Base-by-base conservation (phyloP, 2,797 vertebrate genomes). In the Margarornis squamiger region DNA sequence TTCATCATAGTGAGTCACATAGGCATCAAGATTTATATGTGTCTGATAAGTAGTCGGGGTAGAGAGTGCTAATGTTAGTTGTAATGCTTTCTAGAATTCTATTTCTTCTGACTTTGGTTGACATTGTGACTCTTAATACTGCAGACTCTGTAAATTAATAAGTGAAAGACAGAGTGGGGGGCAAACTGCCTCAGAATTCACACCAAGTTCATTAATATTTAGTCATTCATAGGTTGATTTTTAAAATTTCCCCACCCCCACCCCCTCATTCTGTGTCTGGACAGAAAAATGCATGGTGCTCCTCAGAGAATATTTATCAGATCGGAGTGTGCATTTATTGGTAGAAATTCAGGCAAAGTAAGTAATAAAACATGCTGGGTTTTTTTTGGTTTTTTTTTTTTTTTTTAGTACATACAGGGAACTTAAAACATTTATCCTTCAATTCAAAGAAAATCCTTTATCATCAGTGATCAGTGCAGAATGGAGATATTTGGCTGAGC, bases 91-190 rank as follows among this genome's bases (percentile, higher is more conserved):
- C 87, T 92, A 81, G 93, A 94, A 88, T 96, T 94, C 91, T 94
- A 14, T 96, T 96, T 96, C 93, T 96, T 77, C 82, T 96, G 95
- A 93, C 95, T 93, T 96, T 95, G 72, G 48, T 93, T 96, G 96
- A 96, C 94, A 94, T 95, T 96, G 94, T 92, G 89, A 93, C 87
- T 92, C 88, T 95, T 93, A 96, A 93, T 91, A 83, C 65, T 92
- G 58, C 84, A 96, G 81, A 82, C 70, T 93, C 76, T 79, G 57
- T 94, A 94, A 95, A 93, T 95, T 87, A 93, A 45, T 93, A 51
- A 86, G 58, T 79, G 18, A 52, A 75, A 92, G 79, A 73, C 41
- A 54, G 27, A 54, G 34, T 8, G 39, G 58, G 39, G 48, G 34
- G 73, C 66, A 90, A 65, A 9, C 12, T 0, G 2, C 32, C 75